Percentiles rank a stretch among this genome's conserved stretches.
Evolutionary conservation across 1,140 invertebrate genomes (phyloP).

Genomic region (Melanaphis sacchari): DNA sequence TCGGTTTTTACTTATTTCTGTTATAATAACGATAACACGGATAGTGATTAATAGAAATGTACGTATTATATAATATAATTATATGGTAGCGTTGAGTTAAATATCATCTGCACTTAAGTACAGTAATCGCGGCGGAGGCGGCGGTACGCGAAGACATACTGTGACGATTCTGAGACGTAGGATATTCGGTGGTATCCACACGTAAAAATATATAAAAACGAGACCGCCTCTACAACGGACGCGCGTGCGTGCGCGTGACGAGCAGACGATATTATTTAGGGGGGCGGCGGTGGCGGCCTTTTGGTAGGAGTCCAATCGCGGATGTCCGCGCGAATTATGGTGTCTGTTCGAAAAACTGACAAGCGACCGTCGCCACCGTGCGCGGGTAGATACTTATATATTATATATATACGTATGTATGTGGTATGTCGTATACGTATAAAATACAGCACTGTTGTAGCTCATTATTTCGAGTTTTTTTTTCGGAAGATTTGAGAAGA

Average conservation of each 20-base stretch:
- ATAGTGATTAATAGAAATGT: too few relatives aligned
- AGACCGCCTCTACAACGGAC: not conserved
- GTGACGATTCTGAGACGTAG: not conserved
- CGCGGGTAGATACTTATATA: not conserved
- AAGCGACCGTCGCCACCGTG: not conserved
- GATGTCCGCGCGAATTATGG: conserved; percentile 40
- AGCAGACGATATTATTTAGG: not conserved
- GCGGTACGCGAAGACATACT: not conserved
- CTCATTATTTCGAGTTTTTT: not conserved
- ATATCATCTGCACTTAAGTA: not conserved
- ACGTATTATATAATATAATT: too few relatives aligned
- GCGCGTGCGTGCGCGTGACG: not conserved
- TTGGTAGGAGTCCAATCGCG: conserved; percentile 54
- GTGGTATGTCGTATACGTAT: not conserved
- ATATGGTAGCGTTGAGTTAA: not conserved
- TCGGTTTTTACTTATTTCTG: not conserved
- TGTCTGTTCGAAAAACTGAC: conserved; percentile 31
- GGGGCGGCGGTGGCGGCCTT: not conserved
- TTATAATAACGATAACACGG: not conserved
- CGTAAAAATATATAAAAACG: not conserved
- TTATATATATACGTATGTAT: not conserved
- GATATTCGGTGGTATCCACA: not conserved
- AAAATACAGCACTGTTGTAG: not conserved
- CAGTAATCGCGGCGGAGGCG: not conserved
- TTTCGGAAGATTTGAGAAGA: not conserved